phyloP scores from a whole-genome alignment of 2,888 invertebrate genomes.

The Neria commutata region DNA sequence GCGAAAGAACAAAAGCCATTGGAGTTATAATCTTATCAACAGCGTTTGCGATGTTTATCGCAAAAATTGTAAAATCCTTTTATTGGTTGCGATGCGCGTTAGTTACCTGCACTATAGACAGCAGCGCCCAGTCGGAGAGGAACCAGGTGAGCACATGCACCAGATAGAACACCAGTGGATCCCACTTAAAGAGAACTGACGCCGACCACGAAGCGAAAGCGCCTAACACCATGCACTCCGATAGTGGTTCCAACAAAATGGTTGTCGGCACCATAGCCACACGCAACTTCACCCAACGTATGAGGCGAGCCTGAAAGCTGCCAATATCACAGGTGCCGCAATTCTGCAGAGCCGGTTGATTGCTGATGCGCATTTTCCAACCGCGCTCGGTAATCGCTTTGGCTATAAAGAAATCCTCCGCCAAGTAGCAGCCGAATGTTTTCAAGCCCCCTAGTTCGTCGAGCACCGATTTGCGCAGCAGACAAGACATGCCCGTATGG shows the following conservation, averaged over 20 bases:
- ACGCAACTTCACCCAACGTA: conserved; percentile 93
- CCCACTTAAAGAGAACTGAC: conserved; percentile 81
- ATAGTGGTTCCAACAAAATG: conserved; percentile 90
- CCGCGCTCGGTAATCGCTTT: conserved; percentile 86
- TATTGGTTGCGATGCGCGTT: too few species aligned
- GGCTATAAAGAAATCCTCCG: conserved; percentile 98
- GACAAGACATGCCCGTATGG: conserved; percentile 97
- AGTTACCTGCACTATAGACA: conserved; percentile 80
- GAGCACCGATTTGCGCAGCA: conserved; percentile 86
- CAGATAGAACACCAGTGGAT: conserved; percentile 88
- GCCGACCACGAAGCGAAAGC: conserved; percentile 91
- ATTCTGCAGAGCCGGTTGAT: conserved; percentile 96
- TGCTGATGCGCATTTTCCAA: conserved; percentile 88
- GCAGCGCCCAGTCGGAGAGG: conserved; percentile 91
- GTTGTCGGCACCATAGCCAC: conserved; percentile 95
- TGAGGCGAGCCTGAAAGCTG: conserved; percentile 82
- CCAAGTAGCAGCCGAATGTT: conserved; percentile 90
- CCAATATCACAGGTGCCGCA: conserved; percentile 85
- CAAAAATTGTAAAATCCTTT: too few species aligned
- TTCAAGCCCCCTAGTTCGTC: conserved; percentile 92
- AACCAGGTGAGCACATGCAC: conserved; percentile 95
- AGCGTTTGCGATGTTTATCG: too few species aligned
- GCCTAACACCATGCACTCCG: conserved; percentile 93
- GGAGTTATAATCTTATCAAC: too few species aligned
- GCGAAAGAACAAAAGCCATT: too few species aligned